Conservation (phyloP, 2,888 invertebrate species). For the Ichneumoninae sp. region DNA sequence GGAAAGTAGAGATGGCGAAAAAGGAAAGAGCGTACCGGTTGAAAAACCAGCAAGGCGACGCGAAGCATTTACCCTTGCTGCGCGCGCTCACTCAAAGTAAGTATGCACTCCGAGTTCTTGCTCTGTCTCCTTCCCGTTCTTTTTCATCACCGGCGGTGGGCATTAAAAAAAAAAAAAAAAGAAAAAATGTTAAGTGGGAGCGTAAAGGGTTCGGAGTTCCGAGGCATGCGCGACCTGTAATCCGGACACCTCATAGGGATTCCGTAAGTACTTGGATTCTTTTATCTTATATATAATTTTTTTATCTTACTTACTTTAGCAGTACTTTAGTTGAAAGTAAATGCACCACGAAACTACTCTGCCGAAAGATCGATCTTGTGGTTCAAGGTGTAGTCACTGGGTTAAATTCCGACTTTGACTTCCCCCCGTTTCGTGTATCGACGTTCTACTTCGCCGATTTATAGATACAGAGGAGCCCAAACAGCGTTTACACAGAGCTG, state of each 20-base stretch:
- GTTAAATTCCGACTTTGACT: neutral
- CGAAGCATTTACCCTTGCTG: slow-evolving; percentile 64
- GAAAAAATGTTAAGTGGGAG: slow-evolving; percentile 31
- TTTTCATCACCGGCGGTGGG: slow-evolving; percentile 25
- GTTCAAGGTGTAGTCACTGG: neutral
- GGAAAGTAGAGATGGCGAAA: slow-evolving; percentile 17
- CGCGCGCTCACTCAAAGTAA: slow-evolving; percentile 68
- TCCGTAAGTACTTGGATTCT: neutral
- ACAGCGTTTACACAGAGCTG: slow-evolving; percentile 19
- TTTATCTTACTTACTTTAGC: neutral
- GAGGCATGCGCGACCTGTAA: slow-evolving; percentile 31
- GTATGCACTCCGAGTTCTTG: slow-evolving; percentile 52
- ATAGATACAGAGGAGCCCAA: slow-evolving; percentile 8
- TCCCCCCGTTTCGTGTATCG: neutral
- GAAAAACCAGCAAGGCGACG: slow-evolving; percentile 67
- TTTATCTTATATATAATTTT: neutral
- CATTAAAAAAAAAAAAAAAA: slow-evolving; percentile 30
- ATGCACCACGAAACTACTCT: neutral
- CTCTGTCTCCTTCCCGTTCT: slow-evolving; percentile 31
- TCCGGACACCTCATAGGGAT: neutral
- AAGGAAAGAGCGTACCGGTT: slow-evolving; percentile 43
- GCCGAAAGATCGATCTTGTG: neutral
- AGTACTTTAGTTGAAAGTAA: neutral
- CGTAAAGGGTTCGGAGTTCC: slow-evolving; percentile 24
- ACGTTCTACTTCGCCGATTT: slow-evolving; percentile 9